Conservation (phyloP, 2,888 invertebrate species). For the Andricus quercusramuli region DNA sequence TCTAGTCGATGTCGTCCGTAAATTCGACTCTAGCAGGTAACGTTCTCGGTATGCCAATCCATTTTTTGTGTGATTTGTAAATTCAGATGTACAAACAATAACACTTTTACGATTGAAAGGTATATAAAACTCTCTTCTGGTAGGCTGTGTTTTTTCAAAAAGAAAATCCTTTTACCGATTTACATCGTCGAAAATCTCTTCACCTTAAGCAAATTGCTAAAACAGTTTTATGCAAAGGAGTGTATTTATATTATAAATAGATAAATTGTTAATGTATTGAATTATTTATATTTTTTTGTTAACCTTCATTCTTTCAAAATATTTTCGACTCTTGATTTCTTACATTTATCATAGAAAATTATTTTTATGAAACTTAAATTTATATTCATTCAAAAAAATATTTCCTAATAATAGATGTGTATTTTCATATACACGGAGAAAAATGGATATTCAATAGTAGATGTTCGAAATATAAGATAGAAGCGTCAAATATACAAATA, state of each 20-base stretch:
- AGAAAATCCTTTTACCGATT: not conserved
- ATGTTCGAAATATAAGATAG: too few relatives aligned
- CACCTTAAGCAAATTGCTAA: conserved; percentile 7
- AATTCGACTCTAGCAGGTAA: conserved; percentile 28
- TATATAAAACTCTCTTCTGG: conserved; percentile 31
- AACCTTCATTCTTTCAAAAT: not conserved
- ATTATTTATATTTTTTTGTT: not conserved
- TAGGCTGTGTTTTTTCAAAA: conserved; percentile 28
- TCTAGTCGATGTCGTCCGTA: conserved; percentile 8
- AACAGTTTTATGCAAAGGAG: not conserved
- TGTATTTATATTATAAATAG: not conserved
- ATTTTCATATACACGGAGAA: not conserved
- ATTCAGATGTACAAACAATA: conserved; percentile 38
- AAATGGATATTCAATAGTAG: too few relatives aligned
- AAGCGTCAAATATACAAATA: too few relatives aligned
- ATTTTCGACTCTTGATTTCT: too few relatives aligned
- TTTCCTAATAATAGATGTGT: not conserved
- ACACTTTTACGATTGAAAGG: conserved; percentile 30
- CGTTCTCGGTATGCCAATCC: conserved; percentile 6
- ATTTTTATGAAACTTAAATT: not conserved
- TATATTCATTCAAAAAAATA: not conserved
- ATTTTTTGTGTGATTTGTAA: conserved; percentile 21
- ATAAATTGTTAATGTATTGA: not conserved
- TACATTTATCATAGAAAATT: too few relatives aligned
- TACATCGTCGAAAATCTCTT: conserved; percentile 27